Percentiles rank a stretch among this genome's conserved stretches.
phyloP scores from a whole-genome alignment of 2,888 invertebrate species.

The Campoletis raptor region DNA sequence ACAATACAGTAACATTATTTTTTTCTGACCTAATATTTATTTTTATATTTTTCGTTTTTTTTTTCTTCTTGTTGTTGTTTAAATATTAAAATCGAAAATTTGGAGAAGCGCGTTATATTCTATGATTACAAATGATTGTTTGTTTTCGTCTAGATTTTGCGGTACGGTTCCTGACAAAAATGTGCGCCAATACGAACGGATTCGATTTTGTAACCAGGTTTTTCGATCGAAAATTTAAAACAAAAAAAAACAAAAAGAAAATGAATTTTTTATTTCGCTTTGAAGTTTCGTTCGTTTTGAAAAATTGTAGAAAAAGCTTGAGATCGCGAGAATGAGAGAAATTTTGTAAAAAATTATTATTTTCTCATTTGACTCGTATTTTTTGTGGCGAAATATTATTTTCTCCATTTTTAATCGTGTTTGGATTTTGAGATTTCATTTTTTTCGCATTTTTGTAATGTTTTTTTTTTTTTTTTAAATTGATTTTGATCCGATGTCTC shows the following conservation, averaged over 20 bases:
- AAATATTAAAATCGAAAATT: slow-evolving; percentile 74
- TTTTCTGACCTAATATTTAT: neutral
- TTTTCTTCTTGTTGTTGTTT: slow-evolving; percentile 45
- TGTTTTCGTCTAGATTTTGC: slow-evolving; percentile 71
- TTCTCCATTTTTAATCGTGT: neutral
- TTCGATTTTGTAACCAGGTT: neutral
- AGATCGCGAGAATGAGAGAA: neutral
- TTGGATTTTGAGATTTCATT: neutral
- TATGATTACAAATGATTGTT: slow-evolving; percentile 48
- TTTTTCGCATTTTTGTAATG: neutral
- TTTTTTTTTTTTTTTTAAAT: neutral
- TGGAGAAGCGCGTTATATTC: slow-evolving; percentile 63
- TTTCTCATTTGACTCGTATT: neutral
- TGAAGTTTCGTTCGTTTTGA: neutral
- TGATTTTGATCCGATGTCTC: neutral
- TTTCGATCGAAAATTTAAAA: neutral
- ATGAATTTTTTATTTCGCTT: neutral
- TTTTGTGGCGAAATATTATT: neutral
- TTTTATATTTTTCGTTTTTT: slow-evolving; percentile 65
- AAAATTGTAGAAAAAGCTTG: neutral
- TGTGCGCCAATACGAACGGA: slow-evolving; percentile 50
- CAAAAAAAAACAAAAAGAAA: neutral
- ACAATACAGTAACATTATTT: slow-evolving; percentile 81
- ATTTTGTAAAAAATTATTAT: neutral
- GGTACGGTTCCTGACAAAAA: slow-evolving; percentile 81